Base-by-base conservation (phyloP, 2,797 vertebrate species). In the Martes flavigula region DNA sequence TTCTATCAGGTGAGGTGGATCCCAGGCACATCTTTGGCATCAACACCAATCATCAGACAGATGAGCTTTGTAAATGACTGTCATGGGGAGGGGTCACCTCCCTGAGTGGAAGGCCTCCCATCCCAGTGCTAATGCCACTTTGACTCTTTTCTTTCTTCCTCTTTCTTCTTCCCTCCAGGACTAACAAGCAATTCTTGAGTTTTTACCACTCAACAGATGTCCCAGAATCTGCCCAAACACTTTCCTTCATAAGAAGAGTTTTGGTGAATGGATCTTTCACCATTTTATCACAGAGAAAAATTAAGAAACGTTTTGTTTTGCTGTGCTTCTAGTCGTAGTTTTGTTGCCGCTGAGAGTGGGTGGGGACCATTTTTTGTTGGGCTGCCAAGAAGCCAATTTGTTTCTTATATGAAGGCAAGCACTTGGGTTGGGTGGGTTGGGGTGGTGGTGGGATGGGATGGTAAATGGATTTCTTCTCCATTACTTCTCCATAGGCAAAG, bases 391-490 rank as follows among this genome's bases (percentile, higher is more conserved):
- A 94, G n/a, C 4, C 35, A 66, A 8, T 60, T 66, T 2, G 84
- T 96, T 70, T 58, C 27, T 62, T 21, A 60, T 48, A n/a, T 38
- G n/a, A 64, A 94, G 9, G 20, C 1, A 68, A 90, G 10, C 9
- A 15, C 60, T 87, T 96, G 38, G 35, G 56, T 12, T 4, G 23
- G 58, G 23, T 25, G 3, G 21, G 21, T 25, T 12, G 7, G 4
- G 7, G 20, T 10, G 8, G 3, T 0, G 11, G 1, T 64, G 25
- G 2, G 40, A 54, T 21, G 64, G 13, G 2, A 20, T 72, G 3
- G 14, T 79, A 25, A 48, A 5, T 70, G 43, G 8, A 38, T 78
- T 78, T 87, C 21, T 85, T 20, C 15, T 81, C 35, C n/a, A 58
- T 75, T 35, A 11, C 56, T 58, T 60, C 58, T 60, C 11, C 25